Conservation (phyloP, 1,140 invertebrate genomes). For the Dendroctonus valens region DNA sequence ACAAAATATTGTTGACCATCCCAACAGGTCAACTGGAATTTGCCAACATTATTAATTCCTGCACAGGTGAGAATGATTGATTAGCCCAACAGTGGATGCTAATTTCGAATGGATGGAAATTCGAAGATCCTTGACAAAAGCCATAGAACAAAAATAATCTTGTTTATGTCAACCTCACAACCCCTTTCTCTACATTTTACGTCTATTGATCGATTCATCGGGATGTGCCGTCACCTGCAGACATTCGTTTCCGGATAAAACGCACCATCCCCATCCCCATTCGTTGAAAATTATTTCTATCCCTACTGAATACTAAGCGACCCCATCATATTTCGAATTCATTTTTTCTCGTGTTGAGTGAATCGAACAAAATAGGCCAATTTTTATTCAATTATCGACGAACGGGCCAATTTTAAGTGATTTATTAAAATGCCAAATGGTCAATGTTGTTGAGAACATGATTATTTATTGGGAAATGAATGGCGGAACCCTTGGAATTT, state of each 20-base stretch:
- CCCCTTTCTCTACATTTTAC: conserved; percentile 13
- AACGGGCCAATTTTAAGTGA: neutral
- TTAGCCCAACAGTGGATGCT: too few species aligned
- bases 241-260: conserved; percentile 19
- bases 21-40: too few species aligned
- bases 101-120: neutral
- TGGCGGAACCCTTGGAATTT: too few species aligned
- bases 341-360: neutral
- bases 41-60: too few species aligned
- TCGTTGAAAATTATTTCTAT: conserved; percentile 17
- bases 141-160: conserved; percentile 9
- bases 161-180: conserved; percentile 15
- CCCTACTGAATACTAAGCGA: conserved; percentile 14
- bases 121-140: conserved; percentile 1
- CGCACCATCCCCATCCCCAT: conserved; percentile 1
- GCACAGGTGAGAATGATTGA: too few species aligned
- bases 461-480: too few species aligned
- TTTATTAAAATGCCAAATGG: neutral
- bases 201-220: conserved; percentile 19
- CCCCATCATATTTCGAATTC: neutral
- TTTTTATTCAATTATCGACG: conserved; percentile 12
- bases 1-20: too few species aligned
- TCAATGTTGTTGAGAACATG: too few species aligned
- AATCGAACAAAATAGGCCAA: conserved; percentile 5
- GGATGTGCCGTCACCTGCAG: conserved; percentile 17